phyloP scores from a whole-genome alignment of 2,113 vertebrate genomes.

The Dascyllus trimaculatus region DNA sequence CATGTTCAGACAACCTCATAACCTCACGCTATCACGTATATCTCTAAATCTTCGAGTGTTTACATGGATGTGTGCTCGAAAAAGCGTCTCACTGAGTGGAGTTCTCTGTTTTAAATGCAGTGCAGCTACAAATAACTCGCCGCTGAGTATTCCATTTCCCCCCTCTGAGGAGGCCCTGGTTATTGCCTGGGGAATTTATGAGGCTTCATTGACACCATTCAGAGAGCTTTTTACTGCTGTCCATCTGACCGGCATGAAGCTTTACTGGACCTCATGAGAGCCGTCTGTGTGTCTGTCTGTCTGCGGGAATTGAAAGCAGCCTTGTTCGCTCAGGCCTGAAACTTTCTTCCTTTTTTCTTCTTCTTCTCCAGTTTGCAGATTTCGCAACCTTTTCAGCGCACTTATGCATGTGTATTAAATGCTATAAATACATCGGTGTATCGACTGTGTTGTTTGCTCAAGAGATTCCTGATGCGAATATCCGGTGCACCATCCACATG shows the following conservation, averaged over 20 bases:
- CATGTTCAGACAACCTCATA: neutral
- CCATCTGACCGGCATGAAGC: conserved; percentile 32
- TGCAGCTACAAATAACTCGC: conserved; percentile 54
- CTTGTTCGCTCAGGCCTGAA: conserved; percentile 32
- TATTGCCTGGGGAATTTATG: conserved; percentile 67
- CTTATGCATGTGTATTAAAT: neutral
- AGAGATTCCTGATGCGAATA: conserved; percentile 58
- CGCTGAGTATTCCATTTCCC: conserved; percentile 47
- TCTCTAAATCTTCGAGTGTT: neutral
- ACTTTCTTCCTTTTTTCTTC: neutral
- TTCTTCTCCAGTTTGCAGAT: neutral
- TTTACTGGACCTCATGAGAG: conserved; percentile 56
- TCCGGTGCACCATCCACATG: neutral
- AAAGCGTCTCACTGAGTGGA: conserved; percentile 32
- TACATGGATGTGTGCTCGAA: conserved; percentile 1
- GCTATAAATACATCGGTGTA: conserved; percentile 33
- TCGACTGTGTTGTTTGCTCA: conserved; percentile 42
- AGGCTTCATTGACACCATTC: conserved; percentile 68
- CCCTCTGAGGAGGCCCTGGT: conserved; percentile 29
- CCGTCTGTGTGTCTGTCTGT: conserved; percentile 40
- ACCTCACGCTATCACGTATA: neutral
- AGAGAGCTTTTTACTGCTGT: conserved; percentile 65
- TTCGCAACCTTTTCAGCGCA: neutral
- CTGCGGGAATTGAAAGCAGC: conserved; percentile 34
- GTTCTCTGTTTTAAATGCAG: conserved; percentile 54